A percentile compares a stretch with the other conserved stretches of the same genome.
phyloP scores from a whole-genome alignment of 2,888 invertebrate genomes.

The Plebejus melissa region DNA sequence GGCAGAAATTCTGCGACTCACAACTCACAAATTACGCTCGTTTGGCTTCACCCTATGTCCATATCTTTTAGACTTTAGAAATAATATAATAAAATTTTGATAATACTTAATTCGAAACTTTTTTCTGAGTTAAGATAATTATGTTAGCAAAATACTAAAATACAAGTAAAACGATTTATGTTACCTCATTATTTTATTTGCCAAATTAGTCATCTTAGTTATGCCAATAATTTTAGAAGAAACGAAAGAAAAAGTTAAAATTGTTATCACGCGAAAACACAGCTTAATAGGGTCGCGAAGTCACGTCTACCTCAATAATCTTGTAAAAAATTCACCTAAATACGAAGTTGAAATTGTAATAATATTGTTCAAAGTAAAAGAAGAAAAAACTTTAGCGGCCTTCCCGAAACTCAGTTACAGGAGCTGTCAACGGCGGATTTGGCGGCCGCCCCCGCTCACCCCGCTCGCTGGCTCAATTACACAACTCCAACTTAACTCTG shows the following conservation, averaged over 20 bases:
- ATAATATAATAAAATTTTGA: no score
- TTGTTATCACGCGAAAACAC: conserved; percentile 39
- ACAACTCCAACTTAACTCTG: conserved; percentile 32
- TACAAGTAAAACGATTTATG: neutral
- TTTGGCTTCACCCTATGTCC: no score
- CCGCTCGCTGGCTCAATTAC: conserved; percentile 56
- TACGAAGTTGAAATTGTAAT: conserved; percentile 52
- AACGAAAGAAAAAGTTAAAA: conserved; percentile 23
- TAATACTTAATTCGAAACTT: no score
- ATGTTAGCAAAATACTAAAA: neutral
- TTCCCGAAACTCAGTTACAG: conserved; percentile 56
- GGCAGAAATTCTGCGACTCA: no score
- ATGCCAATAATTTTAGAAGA: neutral
- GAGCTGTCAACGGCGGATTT: conserved; percentile 61
- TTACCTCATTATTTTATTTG: neutral
- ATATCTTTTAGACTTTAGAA: no score
- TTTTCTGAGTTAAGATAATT: no score
- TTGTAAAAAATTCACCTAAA: conserved; percentile 43
- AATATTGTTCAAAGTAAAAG: conserved; percentile 50
- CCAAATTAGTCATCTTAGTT: neutral
- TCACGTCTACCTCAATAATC: conserved; percentile 36
- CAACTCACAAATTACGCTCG: no score
- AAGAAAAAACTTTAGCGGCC: conserved; percentile 52
- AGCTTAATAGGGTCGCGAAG: conserved; percentile 15
- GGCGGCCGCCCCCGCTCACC: conserved; percentile 23